Conservation (phyloP, 2,888 invertebrate species). For the Coleophora flavipennella region DNA sequence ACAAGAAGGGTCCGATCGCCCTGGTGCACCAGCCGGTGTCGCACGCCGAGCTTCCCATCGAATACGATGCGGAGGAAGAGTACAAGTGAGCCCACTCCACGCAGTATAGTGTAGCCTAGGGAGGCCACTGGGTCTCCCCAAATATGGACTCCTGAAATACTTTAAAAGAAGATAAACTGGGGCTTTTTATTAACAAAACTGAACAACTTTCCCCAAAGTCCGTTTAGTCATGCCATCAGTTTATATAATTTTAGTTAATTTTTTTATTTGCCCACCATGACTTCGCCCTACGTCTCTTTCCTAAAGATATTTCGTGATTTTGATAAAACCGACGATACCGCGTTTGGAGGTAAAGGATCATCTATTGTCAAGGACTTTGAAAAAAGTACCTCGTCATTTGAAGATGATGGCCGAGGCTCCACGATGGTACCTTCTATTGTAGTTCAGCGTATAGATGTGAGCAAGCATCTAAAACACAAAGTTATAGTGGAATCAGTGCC, state of each 20-base stretch:
- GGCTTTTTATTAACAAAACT: too few species aligned
- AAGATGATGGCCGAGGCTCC: slow-evolving; percentile 36
- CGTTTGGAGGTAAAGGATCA: slow-evolving; percentile 1
- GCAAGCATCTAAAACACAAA: slow-evolving; percentile 26
- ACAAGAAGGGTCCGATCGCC: slow-evolving; percentile 80
- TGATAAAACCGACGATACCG: neutral
- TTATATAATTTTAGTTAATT: slow-evolving; percentile 30
- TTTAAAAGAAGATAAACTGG: too few species aligned
- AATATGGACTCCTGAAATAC: too few species aligned
- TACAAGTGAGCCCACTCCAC: slow-evolving; percentile 51
- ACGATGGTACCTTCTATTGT: slow-evolving; percentile 33
- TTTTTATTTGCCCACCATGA: slow-evolving; percentile 31
- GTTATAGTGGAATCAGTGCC: slow-evolving; percentile 3
- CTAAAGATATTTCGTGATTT: slow-evolving; percentile 30
- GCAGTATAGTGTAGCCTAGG: too few species aligned
- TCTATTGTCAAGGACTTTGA: slow-evolving; percentile 10
- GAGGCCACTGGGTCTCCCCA: too few species aligned
- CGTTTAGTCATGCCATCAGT: too few species aligned
- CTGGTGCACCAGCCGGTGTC: slow-evolving; percentile 43
- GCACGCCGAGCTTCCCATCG: slow-evolving; percentile 50
- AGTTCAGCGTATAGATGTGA: slow-evolving; percentile 36
- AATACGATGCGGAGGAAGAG: slow-evolving; percentile 77
- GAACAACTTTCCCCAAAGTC: too few species aligned
- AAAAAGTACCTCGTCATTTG: slow-evolving; percentile 25
- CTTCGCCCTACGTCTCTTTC: slow-evolving; percentile 31